A percentile compares a stretch with the other conserved stretches of the same genome.
Conservation (phyloP, 2,888 invertebrate species). For the Drosophila yooni region DNA sequence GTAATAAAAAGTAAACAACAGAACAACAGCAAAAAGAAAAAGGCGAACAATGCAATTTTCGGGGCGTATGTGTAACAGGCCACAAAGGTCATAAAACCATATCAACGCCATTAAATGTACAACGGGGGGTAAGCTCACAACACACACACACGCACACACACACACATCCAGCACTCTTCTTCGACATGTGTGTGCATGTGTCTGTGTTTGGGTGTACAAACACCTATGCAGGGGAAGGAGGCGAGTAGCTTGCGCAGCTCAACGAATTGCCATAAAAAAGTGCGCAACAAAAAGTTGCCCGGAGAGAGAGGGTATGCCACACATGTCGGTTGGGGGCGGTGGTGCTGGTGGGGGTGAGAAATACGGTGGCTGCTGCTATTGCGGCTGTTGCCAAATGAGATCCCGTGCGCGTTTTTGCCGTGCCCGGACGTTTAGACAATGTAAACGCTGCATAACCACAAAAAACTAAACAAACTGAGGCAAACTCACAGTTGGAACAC, state of each 20-base stretch:
- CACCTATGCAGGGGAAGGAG: constrained; percentile 53
- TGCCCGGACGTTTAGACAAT: constrained; percentile 76
- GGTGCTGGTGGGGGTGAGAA: neutral
- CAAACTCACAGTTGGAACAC: constrained; percentile 13
- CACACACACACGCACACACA: constrained; percentile 6
- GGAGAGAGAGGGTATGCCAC: constrained; percentile 2
- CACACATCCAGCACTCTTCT: constrained; percentile 14
- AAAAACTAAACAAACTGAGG: constrained; percentile 74
- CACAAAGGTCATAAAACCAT: constrained; percentile 84
- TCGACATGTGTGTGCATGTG: constrained; percentile 21
- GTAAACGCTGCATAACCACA: constrained; percentile 71
- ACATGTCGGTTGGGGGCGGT: constrained; percentile 7
- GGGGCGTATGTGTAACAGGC: constrained; percentile 81
- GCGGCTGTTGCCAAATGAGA: constrained; percentile 53
- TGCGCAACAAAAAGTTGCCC: constrained; percentile 68
- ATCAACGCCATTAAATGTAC: constrained; percentile 83
- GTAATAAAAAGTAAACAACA: constrained; percentile 64
- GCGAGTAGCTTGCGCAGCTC: constrained; percentile 44
- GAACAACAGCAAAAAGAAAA: constrained; percentile 40
- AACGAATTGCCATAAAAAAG: constrained; percentile 73
- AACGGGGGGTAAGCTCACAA: constrained; percentile 61
- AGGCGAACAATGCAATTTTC: constrained; percentile 78
- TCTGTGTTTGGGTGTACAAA: constrained; percentile 50
- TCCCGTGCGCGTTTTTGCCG: constrained; percentile 57
- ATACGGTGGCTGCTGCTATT: neutral